phyloP scores from a whole-genome alignment of 1,140 invertebrate genomes.

The Adoxophyes honmai region DNA sequence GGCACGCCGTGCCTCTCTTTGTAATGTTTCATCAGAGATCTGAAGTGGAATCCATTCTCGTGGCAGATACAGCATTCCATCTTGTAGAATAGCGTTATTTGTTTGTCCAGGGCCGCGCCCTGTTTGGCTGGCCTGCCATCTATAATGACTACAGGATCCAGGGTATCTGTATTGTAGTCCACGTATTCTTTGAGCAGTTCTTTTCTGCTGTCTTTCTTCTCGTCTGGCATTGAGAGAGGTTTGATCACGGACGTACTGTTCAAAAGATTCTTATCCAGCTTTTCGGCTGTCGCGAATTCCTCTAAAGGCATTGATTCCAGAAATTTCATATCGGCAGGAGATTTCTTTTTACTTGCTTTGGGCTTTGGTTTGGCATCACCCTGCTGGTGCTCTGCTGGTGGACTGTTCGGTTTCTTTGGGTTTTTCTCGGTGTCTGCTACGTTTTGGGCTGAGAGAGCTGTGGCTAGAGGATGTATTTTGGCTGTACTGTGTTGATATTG shows the following conservation, averaged over 20 bases:
- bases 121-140: constrained; percentile 63
- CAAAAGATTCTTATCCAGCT: constrained; percentile 54
- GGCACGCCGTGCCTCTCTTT: constrained; percentile 68
- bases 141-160: constrained; percentile 57
- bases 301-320: constrained; percentile 65
- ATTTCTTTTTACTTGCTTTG: constrained; percentile 39
- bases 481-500: constrained; percentile 22
- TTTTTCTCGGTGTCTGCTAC: constrained; percentile 20
- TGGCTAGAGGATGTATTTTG: constrained; percentile 40
- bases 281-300: constrained; percentile 57
- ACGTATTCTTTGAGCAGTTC: constrained; percentile 20
- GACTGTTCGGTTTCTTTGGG: constrained; percentile 18
- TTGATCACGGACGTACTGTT: constrained; percentile 33
- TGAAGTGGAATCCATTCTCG: constrained; percentile 56
- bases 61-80: constrained; percentile 72
- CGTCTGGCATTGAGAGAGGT: too few relatives aligned
- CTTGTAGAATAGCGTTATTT: constrained; percentile 68
- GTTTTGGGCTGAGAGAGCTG: constrained; percentile 31
- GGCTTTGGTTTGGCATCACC: constrained; percentile 41
- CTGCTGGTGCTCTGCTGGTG: constrained; percentile 40
- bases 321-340: constrained; percentile 49
- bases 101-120: constrained; percentile 56
- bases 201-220: constrained; percentile 24
- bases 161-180: constrained; percentile 27
- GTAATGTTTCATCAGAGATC: constrained; percentile 68